These are phyloP conservation scores for Plusia festucae DNA, from an alignment of 2,888 invertebrate species.

Conservation along the genomic window DNA sequence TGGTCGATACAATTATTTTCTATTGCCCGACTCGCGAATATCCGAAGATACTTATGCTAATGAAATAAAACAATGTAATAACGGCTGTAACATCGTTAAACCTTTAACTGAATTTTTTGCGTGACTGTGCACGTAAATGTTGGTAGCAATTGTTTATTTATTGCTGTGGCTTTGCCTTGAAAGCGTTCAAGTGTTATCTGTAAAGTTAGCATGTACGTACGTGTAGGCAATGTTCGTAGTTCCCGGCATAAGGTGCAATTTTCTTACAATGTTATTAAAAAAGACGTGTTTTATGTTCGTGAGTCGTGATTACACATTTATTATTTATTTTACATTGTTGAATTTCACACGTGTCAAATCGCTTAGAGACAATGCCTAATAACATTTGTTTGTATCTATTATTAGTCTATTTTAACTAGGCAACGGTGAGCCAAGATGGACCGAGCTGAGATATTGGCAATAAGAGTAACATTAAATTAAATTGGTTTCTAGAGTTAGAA, in stretches of 20 bases:
- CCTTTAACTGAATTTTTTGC: constrained; percentile 33
- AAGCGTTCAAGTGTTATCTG: constrained; percentile 57
- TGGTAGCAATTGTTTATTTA: constrained; percentile 41
- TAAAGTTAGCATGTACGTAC: constrained; percentile 43
- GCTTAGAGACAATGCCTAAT: constrained; percentile 53
- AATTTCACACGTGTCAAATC: constrained; percentile 60
- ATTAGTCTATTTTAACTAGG: background rate
- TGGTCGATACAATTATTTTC: constrained; percentile 67
- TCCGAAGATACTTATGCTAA: constrained; percentile 54
- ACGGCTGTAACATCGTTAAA: constrained; percentile 23
- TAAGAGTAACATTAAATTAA: too few relatives aligned
- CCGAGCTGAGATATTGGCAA: background rate
- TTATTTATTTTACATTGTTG: constrained; percentile 65
- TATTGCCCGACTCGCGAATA: constrained; percentile 55
- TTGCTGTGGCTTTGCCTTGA: constrained; percentile 59
- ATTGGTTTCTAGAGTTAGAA: too few relatives aligned
- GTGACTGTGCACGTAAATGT: constrained; percentile 30
- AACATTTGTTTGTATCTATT: constrained; percentile 39
- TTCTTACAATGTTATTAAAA: constrained; percentile 58
- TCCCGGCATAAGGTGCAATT: constrained; percentile 46
- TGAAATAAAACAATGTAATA: constrained; percentile 45
- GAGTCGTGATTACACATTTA: constrained; percentile 67
- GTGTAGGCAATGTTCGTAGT: constrained; percentile 47
- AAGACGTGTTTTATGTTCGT: constrained; percentile 67
- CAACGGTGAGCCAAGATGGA: too few relatives aligned